Conservation (phyloP, 2,797 vertebrate species). For the Zalophus californianus region DNA sequence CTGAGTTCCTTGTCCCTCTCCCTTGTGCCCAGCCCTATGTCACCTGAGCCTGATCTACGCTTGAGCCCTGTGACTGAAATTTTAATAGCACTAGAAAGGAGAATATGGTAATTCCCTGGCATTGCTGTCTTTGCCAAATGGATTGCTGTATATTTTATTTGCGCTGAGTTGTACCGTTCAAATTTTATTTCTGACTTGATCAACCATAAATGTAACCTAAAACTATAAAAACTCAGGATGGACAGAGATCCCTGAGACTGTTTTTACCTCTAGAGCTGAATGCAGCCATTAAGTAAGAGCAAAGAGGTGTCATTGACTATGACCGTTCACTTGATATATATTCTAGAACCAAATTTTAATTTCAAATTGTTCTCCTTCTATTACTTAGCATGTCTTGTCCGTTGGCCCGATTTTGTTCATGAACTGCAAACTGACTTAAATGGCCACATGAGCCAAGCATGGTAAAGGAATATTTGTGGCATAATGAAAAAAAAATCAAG, state of each 20-base stretch:
- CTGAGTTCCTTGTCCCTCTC: background rate
- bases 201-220: background rate
- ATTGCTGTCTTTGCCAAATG: conserved; percentile 10
- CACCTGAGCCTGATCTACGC: background rate
- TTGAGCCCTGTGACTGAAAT: background rate
- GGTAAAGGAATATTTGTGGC: background rate
- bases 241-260: background rate
- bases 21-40: background rate
- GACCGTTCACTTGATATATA: background rate
- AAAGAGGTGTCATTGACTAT: background rate
- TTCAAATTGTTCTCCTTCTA: background rate
- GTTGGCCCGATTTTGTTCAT: background rate
- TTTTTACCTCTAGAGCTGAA: background rate
- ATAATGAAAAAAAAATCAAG: background rate
- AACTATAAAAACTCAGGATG: background rate
- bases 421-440: conserved; percentile 9
- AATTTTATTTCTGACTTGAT: conserved; percentile 45
- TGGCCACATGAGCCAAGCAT: background rate
- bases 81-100: background rate
- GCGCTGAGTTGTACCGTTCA: background rate
- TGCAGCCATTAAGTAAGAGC: background rate
- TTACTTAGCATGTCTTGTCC: background rate
- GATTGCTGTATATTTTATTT: conserved; percentile 26
- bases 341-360: conserved; percentile 10
- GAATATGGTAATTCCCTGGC: background rate